Base-by-base conservation (phyloP, 2,888 invertebrate genomes). In the Folsomia candida region DNA sequence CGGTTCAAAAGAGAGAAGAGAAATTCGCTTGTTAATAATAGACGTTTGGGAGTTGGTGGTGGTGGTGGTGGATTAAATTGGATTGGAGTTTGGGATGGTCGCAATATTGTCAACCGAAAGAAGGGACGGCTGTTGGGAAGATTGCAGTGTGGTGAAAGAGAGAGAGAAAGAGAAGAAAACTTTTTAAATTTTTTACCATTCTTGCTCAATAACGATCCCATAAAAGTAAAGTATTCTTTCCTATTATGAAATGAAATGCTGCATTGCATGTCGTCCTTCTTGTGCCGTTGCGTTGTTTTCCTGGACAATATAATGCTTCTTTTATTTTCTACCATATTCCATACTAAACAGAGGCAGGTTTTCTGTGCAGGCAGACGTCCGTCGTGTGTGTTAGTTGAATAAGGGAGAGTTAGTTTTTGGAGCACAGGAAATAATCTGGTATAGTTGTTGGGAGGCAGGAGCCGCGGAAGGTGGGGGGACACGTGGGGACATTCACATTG, bases 141-240 rank as follows among this genome's bases (percentile, higher is more conserved):
- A 37, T 37, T 37, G 37, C 14, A 14, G 14, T 14, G 37, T 14
- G 37, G 6, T 37, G 37, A 37, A 14, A 37, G 37, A 54, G n/a
- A 54, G 18, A 54, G 6, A 54, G 54, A 54, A 22, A 54, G 22
- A 20, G 18, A 18, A 22, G 6, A 59, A 59, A 59, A 3, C 22
- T 24, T 9, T 61, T 61, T 61, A 61, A 61, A 61, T 61, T 61
- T 61, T 61, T 61, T 61, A 61, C 61, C 14, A 3, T n/a, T n/a
- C 9, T 54, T 54, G 6, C 54, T 20, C 54, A 54, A 54, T 20
- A 37, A 37, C 37, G 6, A 37, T 54, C 20, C 54, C 4, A 54
- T 54, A 54, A 54, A 54, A 54, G 20, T 20, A 54, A 54, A 20
- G 20, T 54, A 54, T 54, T 54, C 54, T 54, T 54, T 54, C n/a